A percentile compares a stretch with the other conserved stretches of the same genome.
These are phyloP conservation scores for Hirundichthys speculiger DNA, from an alignment of 2,113 vertebrate genomes.

Conservation along the genomic window DNA sequence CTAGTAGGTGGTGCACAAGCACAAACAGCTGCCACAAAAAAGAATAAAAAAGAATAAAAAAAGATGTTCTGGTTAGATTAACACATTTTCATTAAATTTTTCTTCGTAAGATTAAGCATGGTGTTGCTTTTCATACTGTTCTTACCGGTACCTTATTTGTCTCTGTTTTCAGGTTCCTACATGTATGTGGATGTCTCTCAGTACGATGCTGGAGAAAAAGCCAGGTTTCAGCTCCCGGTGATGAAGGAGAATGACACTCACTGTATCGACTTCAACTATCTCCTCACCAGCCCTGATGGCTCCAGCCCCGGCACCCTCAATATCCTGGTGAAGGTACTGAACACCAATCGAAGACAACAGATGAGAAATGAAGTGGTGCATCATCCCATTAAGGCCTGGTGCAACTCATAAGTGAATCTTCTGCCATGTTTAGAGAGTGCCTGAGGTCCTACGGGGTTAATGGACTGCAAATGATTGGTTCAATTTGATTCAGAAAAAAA, in stretches of 20 bases:
- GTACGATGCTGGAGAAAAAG: constrained; percentile 91
- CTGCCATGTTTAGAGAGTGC: too few species aligned
- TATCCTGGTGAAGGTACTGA: constrained; percentile 86
- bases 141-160: constrained; percentile 8
- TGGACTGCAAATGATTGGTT: constrained; percentile 2
- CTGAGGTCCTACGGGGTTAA: not conserved
- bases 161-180: constrained; percentile 87
- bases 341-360: not conserved
- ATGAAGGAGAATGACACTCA: constrained; percentile 99
- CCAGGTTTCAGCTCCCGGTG: constrained; percentile 92
- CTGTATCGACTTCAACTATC: constrained; percentile 98
- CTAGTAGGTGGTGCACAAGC: constrained; percentile 7
- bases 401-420: not conserved
- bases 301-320: constrained; percentile 92
- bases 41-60: too few species aligned
- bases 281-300: constrained; percentile 88
- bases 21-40: constrained; percentile 24
- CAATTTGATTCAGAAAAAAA: constrained; percentile 10
- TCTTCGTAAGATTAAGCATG: not conserved
- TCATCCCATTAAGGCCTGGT: not conserved
- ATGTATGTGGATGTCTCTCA: constrained; percentile 96
- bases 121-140: not conserved
- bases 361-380: not conserved
- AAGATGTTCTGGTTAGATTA: too few species aligned
- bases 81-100: too few species aligned